Base-by-base conservation (phyloP, 2,113 vertebrate genomes). In the Pseudorectes ferrugineus region DNA sequence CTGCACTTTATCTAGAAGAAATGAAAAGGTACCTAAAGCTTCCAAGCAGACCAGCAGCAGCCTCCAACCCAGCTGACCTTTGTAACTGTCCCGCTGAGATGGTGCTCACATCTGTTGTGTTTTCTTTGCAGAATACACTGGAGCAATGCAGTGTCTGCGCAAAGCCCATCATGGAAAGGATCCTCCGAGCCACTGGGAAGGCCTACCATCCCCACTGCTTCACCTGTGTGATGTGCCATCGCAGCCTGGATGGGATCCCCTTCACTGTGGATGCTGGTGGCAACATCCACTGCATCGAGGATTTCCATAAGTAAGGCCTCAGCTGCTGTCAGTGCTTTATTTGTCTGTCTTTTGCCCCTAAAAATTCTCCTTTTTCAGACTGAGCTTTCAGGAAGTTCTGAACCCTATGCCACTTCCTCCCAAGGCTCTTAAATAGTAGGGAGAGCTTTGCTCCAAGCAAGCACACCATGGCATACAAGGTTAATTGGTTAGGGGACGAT, bases 161-260 rank as follows among this genome's bases (percentile, higher is more conserved):
- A 79, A 99, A 99, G 96, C 99, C 99, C 95, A 99, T 99, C 97
- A 99, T 99, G 99, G 99, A 99, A 85, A 98, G 99, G 86, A 99
- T 99, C 94, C 98, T 99, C 51, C 97, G 99, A 62, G 99, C 99
- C n/a, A 99, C 99, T 0, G 99, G 99, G 59, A 99, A 99, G 96
- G 99, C 99, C 72, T 99, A 99, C 88, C 99, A 99, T 71, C 99
- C 99, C 31, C 99, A 99, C 97, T 99, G 99, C 97, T 99, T 99
- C 97, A 99, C 98, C 97, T 99, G 99, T 1, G 99, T 99, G 97
- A 99, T 99, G 96, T 99, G 99, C 92, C 98, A 98, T 72, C 99
- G 98, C 95, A 99, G 99, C 96, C 97, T 99, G 97, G 99, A 99
- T 25, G 99, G 99, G n/a, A 98, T 99, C 90, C 99, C 99, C 2